Evolutionary conservation across 2,113 vertebrate genomes (phyloP), one percentile per base, ranked within the genome.

Genomic region (Gobius niger): DNA sequence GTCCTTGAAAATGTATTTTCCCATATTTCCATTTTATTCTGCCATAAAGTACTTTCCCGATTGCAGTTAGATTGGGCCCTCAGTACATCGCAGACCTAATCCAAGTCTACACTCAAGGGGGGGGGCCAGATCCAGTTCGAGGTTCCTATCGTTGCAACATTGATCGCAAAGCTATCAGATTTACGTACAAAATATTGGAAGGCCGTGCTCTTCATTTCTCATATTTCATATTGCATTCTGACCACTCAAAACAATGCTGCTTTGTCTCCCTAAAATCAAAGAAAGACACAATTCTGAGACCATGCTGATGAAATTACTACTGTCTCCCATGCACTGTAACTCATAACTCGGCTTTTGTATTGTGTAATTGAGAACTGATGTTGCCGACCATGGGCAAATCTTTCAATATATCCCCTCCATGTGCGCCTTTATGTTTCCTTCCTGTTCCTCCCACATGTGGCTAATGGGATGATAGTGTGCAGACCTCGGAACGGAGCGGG

Each of bases 391-490:
- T 66, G 73, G 71, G 60, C 80, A 66, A 73, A 67, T 81, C 66
- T 72, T 66, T 67, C 82, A 75, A 54, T 49, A 76, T 78, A 51
- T 61, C 64, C 70, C 59, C 44, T 46, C 14, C 72, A 56, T 70
- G 65, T 12, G 64, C 13, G 16, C 72, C 57, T 42, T 34, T 76
- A 57, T n/a, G 34, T 60, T 66, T 77, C 62, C 62, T 68, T 60
- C 50, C 65, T 64, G 66, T 4, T 64, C 24, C 59, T 57, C 64
- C 70, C 60, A 78, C 81, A 90, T 89, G 88, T 80, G 78, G 80
- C 89, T 89, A 87, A 92, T 89, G 76, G 77, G 76, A 78, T 88
- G 89, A 90, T 82, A 71, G 67, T 89, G 82, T 82, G 78, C 88
- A 88, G 89, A 75, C 83, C 79, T 81, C 70, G 59, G 67, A 34